A percentile compares a stretch with the other conserved stretches of the same genome.
These are phyloP conservation scores for Montipora capitata DNA, from an alignment of 92 coral and sea anemone genomes.

Conservation along the genomic window DNA sequence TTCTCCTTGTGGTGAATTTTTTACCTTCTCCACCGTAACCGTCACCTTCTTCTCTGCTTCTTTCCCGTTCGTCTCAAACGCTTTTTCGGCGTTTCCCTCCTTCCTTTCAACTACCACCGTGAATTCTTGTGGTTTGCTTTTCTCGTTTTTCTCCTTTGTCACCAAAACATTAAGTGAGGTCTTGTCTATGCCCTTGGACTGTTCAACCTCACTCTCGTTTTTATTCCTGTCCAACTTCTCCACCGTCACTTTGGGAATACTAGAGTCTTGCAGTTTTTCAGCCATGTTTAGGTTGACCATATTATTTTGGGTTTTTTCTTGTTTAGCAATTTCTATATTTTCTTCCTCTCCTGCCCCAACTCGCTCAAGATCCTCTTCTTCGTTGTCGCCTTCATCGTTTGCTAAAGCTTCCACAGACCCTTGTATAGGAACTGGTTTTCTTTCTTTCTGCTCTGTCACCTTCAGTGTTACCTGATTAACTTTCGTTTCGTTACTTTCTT, in stretches of 20 bases:
- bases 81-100: not conserved
- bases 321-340: not conserved
- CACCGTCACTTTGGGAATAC: not conserved
- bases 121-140: not conserved
- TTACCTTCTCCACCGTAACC: not conserved
- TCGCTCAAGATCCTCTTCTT: not conserved
- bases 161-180: not conserved
- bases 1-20: constrained; percentile 1
- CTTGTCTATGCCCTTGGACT: not conserved
- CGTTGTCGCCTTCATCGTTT: not conserved
- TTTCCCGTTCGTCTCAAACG: not conserved
- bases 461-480: not conserved
- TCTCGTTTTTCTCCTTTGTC: not conserved
- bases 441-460: not conserved
- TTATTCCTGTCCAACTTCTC: constrained; percentile 4
- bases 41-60: not conserved
- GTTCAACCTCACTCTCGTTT: not conserved
- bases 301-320: not conserved
- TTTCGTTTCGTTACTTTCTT: not conserved
- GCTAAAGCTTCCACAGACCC: not conserved
- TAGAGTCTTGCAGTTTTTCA: not conserved
- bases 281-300: not conserved
- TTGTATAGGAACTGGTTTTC: not conserved
- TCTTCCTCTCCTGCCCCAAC: not conserved
- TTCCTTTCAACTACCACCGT: too few relatives aligned